phyloP scores from a whole-genome alignment of 2,888 invertebrate genomes.

The Odontothrips loti region DNA sequence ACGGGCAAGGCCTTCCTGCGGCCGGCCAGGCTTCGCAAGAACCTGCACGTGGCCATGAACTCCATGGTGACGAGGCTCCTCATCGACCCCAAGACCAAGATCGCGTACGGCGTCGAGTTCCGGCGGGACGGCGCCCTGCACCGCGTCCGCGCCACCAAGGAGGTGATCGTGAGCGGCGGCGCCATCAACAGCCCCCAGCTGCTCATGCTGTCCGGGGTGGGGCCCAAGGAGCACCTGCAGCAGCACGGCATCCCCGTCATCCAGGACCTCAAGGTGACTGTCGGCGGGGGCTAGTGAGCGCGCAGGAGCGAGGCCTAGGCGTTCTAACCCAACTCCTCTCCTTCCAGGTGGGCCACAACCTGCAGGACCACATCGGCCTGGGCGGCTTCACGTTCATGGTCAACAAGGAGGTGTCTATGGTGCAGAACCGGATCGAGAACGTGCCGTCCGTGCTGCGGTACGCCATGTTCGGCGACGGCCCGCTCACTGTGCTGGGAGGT shows the following conservation, averaged over 20 bases:
- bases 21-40: constrained; percentile 72
- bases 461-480: constrained; percentile 76
- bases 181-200: constrained; percentile 91
- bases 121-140: constrained; percentile 67
- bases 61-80: constrained; percentile 59
- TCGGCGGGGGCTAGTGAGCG: background rate
- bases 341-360: constrained; percentile 60
- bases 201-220: constrained; percentile 84
- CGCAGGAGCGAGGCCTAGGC: background rate
- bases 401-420: constrained; percentile 72
- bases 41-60: constrained; percentile 79
- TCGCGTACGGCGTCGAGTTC: constrained; percentile 80
- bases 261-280: constrained; percentile 66
- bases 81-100: constrained; percentile 58
- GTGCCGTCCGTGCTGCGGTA: constrained; percentile 77
- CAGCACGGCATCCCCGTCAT: constrained; percentile 73
- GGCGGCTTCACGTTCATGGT: constrained; percentile 81
- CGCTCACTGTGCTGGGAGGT: constrained; percentile 80
- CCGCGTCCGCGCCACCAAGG: constrained; percentile 71
- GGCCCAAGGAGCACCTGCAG: constrained; percentile 66
- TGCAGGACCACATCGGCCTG: constrained; percentile 84
- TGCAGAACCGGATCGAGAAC: constrained; percentile 66
- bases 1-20: constrained; percentile 83
- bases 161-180: constrained; percentile 86
- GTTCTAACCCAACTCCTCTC: background rate